Percentiles rank a stretch among this genome's conserved stretches.
Evolutionary conservation across 2,113 vertebrate species (phyloP).

Genomic region (Mus spicilegus): DNA sequence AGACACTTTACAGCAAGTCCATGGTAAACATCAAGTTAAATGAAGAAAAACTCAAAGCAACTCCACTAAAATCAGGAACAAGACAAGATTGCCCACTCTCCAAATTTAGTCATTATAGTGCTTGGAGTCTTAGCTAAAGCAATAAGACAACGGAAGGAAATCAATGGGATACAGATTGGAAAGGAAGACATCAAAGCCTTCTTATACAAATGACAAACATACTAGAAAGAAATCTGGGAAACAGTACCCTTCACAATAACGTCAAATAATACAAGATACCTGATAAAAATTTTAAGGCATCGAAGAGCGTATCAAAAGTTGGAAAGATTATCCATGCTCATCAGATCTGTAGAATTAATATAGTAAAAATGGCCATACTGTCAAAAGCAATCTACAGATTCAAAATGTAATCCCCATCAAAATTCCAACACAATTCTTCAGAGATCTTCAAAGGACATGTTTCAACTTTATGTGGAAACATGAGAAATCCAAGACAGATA

Average conservation of each 20-base stretch:
- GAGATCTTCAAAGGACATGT: background rate
- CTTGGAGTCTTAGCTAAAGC: background rate
- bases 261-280: background rate
- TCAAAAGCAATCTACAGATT: background rate
- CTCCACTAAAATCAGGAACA: background rate
- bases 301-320: background rate
- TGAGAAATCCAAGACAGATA: background rate
- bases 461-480: background rate
- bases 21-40: background rate
- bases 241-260: background rate
- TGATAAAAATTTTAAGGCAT: background rate
- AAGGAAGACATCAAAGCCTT: background rate
- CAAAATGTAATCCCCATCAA: background rate
- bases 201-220: background rate
- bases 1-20: background rate
- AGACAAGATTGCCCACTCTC: background rate
- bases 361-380: background rate
- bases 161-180: background rate
- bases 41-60: background rate
- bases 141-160: background rate
- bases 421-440: background rate
- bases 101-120: background rate
- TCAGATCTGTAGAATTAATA: background rate
- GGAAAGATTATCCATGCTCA: background rate
- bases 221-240: background rate